These are phyloP conservation scores for Brotula barbata DNA, from an alignment of 2,797 vertebrate species.

Conservation along the genomic window DNA sequence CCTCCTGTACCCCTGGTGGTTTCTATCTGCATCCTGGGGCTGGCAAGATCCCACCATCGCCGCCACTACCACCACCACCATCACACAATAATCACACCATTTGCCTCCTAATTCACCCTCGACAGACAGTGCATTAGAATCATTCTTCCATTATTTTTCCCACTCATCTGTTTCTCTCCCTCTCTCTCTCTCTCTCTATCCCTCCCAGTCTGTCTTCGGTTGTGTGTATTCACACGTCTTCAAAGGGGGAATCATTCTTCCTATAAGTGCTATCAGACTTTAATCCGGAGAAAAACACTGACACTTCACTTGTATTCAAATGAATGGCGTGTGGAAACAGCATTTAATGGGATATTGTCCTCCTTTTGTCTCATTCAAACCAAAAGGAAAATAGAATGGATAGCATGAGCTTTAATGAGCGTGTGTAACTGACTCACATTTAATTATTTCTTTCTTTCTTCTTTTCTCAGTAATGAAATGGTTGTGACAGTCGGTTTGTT, in stretches of 20 bases:
- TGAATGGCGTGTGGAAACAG: constrained; percentile 74
- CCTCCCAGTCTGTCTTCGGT: constrained; percentile 39
- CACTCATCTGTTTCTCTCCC: constrained; percentile 52
- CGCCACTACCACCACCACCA: constrained; percentile 57
- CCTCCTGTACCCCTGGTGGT: constrained; percentile 80
- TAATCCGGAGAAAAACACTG: constrained; percentile 79
- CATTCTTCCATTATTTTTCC: constrained; percentile 64
- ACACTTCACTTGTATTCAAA: constrained; percentile 72
- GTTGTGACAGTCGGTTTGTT: constrained; percentile 64
- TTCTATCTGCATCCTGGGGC: constrained; percentile 81
- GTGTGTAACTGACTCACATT: constrained; percentile 77
- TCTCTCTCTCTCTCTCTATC: constrained; percentile 38
- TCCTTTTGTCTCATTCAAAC: constrained; percentile 77
- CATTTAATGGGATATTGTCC: constrained; percentile 82
- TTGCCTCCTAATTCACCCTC: constrained; percentile 74
- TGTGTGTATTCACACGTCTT: constrained; percentile 69
- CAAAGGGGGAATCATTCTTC: constrained; percentile 72
- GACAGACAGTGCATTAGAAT: constrained; percentile 59
- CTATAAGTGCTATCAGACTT: constrained; percentile 78
- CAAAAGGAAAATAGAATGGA: constrained; percentile 79
- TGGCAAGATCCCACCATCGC: constrained; percentile 77
- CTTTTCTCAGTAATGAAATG: constrained; percentile 62
- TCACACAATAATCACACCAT: constrained; percentile 69
- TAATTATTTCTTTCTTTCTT: constrained; percentile 75
- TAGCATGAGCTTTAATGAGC: constrained; percentile 79